Evolutionary conservation across 2,797 vertebrate genomes (phyloP).

Genomic region (Sebastiscus tertius): DNA sequence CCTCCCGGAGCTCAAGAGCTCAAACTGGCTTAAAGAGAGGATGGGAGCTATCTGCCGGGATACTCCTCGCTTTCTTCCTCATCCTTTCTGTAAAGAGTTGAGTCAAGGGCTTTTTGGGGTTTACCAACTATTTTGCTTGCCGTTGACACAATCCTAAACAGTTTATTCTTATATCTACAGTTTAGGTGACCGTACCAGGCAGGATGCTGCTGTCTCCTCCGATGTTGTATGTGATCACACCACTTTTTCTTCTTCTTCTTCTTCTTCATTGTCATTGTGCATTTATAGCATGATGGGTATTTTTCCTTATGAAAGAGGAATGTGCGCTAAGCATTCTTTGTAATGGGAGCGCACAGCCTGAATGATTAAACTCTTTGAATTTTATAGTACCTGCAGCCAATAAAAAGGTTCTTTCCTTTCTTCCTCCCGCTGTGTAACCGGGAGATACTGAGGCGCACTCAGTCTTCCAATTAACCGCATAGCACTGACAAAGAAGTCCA

Average conservation of each 20-base stretch:
- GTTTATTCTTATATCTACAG: neutral
- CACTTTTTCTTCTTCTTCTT: neutral
- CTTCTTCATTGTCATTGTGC: neutral
- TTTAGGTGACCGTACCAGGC: neutral
- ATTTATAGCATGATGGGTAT: neutral
- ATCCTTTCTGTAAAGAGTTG: too few species aligned
- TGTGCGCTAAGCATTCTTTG: neutral
- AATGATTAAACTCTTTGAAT: conserved; percentile 4
- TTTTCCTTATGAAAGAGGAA: neutral
- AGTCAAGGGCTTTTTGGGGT: too few species aligned
- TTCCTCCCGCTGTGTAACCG: neutral
- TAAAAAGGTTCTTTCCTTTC: neutral
- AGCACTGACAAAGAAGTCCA: conserved; percentile 16
- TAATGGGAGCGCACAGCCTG: neutral
- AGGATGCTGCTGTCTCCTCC: neutral
- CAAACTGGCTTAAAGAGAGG: too few species aligned
- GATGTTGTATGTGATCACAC: neutral
- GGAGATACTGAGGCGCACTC: conserved; percentile 1
- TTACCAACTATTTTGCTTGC: too few species aligned
- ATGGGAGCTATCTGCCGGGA: too few species aligned
- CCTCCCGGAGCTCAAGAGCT: too few species aligned
- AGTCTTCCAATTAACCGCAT: conserved; percentile 27
- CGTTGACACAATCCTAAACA: too few species aligned
- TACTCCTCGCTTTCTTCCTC: too few species aligned
- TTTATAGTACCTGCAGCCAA: conserved; percentile 2